Conservation (phyloP, 2,113 vertebrate genomes). For the Copsychus sechellarum region DNA sequence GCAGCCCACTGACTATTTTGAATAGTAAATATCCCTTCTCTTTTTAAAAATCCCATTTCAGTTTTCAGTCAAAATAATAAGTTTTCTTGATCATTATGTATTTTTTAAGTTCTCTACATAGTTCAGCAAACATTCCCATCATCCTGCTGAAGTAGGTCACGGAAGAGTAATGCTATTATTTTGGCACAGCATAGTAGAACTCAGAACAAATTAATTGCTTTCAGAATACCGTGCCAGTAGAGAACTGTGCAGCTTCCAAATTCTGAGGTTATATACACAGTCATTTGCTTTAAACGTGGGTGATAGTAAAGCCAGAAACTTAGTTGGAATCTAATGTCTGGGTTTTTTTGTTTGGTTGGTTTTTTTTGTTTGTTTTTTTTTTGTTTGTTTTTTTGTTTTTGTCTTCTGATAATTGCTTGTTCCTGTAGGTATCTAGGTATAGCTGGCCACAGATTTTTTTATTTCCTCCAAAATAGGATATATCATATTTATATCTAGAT, state of each 20-base stretch:
- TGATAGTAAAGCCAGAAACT: background rate
- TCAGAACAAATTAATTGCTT: background rate
- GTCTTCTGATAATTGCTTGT: no score
- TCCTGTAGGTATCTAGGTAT: background rate
- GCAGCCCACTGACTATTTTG: background rate
- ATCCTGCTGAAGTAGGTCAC: background rate
- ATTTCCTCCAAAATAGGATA: background rate
- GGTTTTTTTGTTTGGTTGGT: no score
- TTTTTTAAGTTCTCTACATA: background rate
- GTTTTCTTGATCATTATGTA: background rate
- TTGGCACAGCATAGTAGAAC: background rate
- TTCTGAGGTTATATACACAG: background rate
- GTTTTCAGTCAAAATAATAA: background rate
- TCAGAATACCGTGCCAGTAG: background rate
- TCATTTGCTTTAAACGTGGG: background rate
- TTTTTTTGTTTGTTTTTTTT: no score
- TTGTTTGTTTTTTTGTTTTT: background rate
- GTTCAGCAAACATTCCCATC: background rate
- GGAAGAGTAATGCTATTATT: background rate
- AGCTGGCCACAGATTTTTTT: background rate
- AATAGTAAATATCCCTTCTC: background rate
- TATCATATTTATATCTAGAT: background rate
- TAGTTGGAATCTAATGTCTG: background rate
- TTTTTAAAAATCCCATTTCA: background rate
- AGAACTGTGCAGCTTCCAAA: background rate